Evolutionary conservation across 2,113 vertebrate genomes (phyloP).

Genomic region (Corythaixoides concolor): DNA sequence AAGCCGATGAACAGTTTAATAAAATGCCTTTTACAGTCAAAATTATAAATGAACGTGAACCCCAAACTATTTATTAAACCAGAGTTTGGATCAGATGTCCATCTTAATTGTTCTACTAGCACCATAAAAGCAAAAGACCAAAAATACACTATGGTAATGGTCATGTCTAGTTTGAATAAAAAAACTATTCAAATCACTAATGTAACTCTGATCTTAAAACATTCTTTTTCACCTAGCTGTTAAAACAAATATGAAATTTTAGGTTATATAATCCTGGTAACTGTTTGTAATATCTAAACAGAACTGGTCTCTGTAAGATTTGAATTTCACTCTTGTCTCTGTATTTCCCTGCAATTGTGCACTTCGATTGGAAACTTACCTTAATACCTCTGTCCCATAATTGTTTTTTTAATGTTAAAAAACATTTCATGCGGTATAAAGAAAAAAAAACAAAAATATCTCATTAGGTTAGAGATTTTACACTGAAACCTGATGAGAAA

Average conservation of each 20-base stretch:
- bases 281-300: background rate
- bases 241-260: conserved; percentile 17
- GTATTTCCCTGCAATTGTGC: background rate
- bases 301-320: background rate
- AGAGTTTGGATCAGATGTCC: conserved; percentile 26
- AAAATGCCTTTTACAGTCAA: conserved; percentile 36
- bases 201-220: background rate
- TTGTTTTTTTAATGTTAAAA: background rate
- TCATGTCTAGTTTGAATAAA: background rate
- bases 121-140: conserved; percentile 18
- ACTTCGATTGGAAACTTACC: background rate
- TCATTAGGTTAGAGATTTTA: conserved; percentile 13
- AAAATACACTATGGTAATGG: background rate
- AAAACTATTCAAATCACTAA: background rate
- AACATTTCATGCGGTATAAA: background rate
- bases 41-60: conserved; percentile 31
- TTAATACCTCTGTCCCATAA: background rate
- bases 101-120: conserved; percentile 23
- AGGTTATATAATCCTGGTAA: background rate
- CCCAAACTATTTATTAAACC: background rate
- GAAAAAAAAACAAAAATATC: conserved; percentile 6
- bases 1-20: conserved; percentile 5
- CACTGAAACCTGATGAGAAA: conserved; percentile 36
- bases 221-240: background rate
- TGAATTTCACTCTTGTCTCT: background rate